These are phyloP conservation scores for Channa striata DNA, from an alignment of 2,797 vertebrate genomes.

Conservation along the genomic window DNA sequence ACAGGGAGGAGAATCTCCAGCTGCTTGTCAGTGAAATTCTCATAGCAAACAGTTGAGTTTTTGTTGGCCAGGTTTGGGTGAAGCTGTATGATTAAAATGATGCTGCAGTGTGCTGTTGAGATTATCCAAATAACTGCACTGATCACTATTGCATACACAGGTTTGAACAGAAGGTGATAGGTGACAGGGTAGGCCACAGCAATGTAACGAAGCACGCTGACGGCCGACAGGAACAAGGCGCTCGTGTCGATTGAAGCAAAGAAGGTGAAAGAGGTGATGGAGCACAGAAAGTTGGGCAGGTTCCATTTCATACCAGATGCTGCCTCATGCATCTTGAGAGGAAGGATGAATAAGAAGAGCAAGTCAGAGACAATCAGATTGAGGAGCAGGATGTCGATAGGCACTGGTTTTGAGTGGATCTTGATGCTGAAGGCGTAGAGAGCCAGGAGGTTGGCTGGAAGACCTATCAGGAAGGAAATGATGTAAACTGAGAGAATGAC, in stretches of 20 bases:
- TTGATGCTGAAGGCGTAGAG: slow-evolving; percentile 80
- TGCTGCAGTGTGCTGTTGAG: slow-evolving; percentile 64
- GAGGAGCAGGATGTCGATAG: slow-evolving; percentile 84
- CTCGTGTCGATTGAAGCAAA: slow-evolving; percentile 90
- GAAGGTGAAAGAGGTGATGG: slow-evolving; percentile 81
- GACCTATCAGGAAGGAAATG: slow-evolving; percentile 81
- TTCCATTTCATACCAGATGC: slow-evolving; percentile 70
- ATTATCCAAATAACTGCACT: slow-evolving; percentile 69
- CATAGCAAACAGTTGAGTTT: slow-evolving; percentile 71
- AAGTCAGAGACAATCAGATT: slow-evolving; percentile 87
- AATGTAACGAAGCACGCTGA: slow-evolving; percentile 87
- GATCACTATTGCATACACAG: slow-evolving; percentile 46
- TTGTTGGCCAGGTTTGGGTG: slow-evolving; percentile 19
- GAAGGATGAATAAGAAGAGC: slow-evolving; percentile 85
- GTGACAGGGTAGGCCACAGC: slow-evolving; percentile 81
- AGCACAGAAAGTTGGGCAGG: slow-evolving; percentile 75
- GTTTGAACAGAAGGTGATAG: slow-evolving; percentile 74
- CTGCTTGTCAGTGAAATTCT: slow-evolving; percentile 75
- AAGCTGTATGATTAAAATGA: slow-evolving; percentile 53
- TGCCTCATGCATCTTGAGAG: slow-evolving; percentile 86
- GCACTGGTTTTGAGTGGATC: slow-evolving; percentile 67
- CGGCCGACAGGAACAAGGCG: slow-evolving; percentile 85
- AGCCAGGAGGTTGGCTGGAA: slow-evolving; percentile 86
- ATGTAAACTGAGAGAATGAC: slow-evolving; percentile 79
- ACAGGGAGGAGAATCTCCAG: slow-evolving; percentile 72